Evolutionary conservation across 1,140 invertebrate species (phyloP).

Genomic region (Pantala flavescens): DNA sequence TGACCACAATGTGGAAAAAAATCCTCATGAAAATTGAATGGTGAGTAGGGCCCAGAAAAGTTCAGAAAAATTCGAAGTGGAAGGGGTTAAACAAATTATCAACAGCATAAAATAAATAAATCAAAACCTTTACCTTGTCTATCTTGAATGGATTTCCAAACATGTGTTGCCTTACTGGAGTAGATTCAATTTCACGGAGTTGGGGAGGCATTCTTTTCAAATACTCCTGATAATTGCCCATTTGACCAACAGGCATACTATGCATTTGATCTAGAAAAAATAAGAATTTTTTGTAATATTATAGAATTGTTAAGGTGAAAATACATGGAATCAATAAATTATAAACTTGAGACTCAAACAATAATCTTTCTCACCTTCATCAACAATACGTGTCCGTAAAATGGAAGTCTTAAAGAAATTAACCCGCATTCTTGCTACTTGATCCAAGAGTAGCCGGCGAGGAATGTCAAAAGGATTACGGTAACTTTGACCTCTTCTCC

Average conservation of each 20-base stretch:
- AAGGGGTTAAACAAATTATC: too few relatives aligned
- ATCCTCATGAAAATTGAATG: too few relatives aligned
- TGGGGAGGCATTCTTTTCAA: conserved; percentile 86
- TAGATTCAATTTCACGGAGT: conserved; percentile 86
- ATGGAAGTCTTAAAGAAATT: conserved; percentile 81
- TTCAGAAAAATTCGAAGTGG: too few relatives aligned
- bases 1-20: too few relatives aligned
- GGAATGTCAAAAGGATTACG: conserved; percentile 95
- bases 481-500: conserved; percentile 61
- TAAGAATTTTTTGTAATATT: not conserved
- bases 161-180: conserved; percentile 94
- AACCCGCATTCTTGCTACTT: conserved; percentile 85
- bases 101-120: too few relatives aligned
- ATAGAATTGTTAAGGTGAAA: not conserved
- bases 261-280: conserved; percentile 66
- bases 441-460: conserved; percentile 76
- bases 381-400: conserved; percentile 60
- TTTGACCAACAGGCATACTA: conserved; percentile 90
- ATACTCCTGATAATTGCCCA: conserved; percentile 99
- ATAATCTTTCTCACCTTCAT: conserved; percentile 49
- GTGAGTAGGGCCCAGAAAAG: too few relatives aligned
- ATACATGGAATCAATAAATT: not conserved
- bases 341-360: not conserved
- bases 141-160: conserved; percentile 99
- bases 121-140: conserved; percentile 51